Evolutionary conservation across 2,113 vertebrate species (phyloP).

Genomic region (Pipa parva): DNA sequence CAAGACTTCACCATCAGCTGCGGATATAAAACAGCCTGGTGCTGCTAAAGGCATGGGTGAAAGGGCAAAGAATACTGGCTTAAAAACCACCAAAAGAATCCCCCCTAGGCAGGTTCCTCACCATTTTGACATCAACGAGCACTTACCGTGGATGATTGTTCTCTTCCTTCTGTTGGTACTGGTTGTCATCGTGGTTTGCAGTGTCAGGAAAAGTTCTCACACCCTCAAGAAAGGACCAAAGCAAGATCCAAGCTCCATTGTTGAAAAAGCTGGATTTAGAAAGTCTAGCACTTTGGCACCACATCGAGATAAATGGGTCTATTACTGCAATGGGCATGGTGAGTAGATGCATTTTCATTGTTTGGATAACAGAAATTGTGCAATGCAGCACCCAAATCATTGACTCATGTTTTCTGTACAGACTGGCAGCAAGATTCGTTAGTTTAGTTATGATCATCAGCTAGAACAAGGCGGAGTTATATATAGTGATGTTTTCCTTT

Average conservation of each 20-base stretch:
- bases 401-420: too few species aligned
- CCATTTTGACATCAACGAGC: conserved; percentile 95
- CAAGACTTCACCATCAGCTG: conserved; percentile 46
- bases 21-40: conserved; percentile 57
- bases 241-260: conserved; percentile 88
- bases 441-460: too few species aligned
- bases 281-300: conserved; percentile 69
- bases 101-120: conserved; percentile 70
- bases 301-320: conserved; percentile 90
- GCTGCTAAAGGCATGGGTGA: conserved; percentile 58
- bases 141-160: conserved; percentile 97
- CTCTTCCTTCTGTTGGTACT: conserved; percentile 87
- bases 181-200: conserved; percentile 90
- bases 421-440: too few species aligned
- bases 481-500: too few species aligned
- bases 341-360: conserved; percentile 48
- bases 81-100: conserved; percentile 74
- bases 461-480: too few species aligned
- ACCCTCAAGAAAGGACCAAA: conserved; percentile 91
- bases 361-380: too few species aligned
- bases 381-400: too few species aligned
- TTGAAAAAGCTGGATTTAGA: conserved; percentile 88
- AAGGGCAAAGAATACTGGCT: conserved; percentile 56
- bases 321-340: conserved; percentile 91
- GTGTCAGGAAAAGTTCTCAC: conserved; percentile 84